Conservation (phyloP, 2,113 vertebrate genomes). For the Columba janthina region DNA sequence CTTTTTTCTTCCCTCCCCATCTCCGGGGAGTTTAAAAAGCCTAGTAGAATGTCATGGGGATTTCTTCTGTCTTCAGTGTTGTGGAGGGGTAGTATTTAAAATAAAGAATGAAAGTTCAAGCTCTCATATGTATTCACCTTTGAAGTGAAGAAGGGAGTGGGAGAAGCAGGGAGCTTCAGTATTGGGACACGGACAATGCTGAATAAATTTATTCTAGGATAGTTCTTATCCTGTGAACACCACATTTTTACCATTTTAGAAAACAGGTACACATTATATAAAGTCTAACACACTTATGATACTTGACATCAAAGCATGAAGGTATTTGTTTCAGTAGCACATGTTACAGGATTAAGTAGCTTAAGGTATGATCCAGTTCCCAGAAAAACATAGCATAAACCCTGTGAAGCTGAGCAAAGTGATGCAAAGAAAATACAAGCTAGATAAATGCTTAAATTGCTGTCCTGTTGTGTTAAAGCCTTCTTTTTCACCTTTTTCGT, state of each 20-base stretch:
- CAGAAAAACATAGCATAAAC: background rate
- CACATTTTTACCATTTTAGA: background rate
- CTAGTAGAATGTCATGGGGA: fast-evolving
- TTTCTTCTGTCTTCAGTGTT: background rate
- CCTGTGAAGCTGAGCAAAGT: background rate
- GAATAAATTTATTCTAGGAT: background rate
- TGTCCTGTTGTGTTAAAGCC: background rate
- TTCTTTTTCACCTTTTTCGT: background rate
- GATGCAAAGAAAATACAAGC: background rate
- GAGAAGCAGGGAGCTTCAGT: background rate
- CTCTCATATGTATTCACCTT: background rate
- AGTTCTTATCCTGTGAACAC: background rate
- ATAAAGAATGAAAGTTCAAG: background rate
- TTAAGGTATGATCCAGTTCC: background rate
- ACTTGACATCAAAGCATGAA: background rate
- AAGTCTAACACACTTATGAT: background rate
- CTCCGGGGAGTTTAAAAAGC: background rate
- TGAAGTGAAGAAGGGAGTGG: background rate
- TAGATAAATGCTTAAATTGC: background rate
- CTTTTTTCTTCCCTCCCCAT: fast-evolving
- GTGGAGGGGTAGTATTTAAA: background rate
- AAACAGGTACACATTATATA: background rate
- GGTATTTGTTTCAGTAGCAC: background rate
- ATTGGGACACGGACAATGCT: background rate
- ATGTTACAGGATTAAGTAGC: background rate